These are phyloP conservation scores for Drosophila insularis DNA, from an alignment of 1,140 invertebrate genomes.

Conservation along the genomic window DNA sequence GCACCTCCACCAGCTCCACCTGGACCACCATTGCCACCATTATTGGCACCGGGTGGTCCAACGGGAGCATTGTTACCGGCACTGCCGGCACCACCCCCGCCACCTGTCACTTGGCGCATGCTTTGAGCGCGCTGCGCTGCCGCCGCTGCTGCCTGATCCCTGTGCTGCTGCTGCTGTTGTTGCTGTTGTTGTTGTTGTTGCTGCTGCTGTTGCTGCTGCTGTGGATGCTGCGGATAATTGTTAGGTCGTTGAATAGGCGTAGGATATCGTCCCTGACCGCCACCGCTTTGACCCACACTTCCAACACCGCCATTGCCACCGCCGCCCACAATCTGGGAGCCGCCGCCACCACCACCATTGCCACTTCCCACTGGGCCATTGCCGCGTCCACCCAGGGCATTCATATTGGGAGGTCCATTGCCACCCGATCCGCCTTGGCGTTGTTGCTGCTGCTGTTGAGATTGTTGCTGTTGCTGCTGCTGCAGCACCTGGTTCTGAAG, in stretches of 20 bases:
- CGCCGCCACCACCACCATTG: conserved; percentile 37
- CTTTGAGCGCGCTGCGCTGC: conserved; percentile 74
- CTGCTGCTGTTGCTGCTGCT: conserved; percentile 73
- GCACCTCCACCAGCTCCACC: conserved; percentile 52
- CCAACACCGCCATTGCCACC: conserved; percentile 68
- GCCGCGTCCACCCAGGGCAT: conserved; percentile 57
- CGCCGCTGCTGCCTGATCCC: conserved; percentile 75
- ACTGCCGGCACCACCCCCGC: conserved; percentile 53
- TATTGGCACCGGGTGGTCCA: conserved; percentile 61
- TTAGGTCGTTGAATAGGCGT: conserved; percentile 82
- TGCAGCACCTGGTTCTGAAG: conserved; percentile 83
- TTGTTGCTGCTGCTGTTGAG: conserved; percentile 53
- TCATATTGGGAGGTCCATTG: conserved; percentile 73
- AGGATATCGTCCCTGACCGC: conserved; percentile 76
- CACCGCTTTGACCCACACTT: conserved; percentile 66
- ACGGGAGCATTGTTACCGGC: conserved; percentile 60
- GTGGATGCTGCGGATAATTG: conserved; percentile 83
- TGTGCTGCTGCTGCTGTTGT: conserved; percentile 81
- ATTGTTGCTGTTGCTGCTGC: conserved; percentile 81
- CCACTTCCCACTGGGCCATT: conserved; percentile 56
- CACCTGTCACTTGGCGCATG: conserved; percentile 75
- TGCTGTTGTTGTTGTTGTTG: conserved; percentile 38
- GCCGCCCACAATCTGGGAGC: conserved; percentile 52
- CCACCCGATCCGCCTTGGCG: conserved; percentile 34
- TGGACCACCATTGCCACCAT: conserved; percentile 39